A percentile compares a stretch with the other conserved stretches of the same genome.
These are phyloP conservation scores for Nerophis lumbriciformis DNA, from an alignment of 2,113 vertebrate species.

Conservation along the genomic window DNA sequence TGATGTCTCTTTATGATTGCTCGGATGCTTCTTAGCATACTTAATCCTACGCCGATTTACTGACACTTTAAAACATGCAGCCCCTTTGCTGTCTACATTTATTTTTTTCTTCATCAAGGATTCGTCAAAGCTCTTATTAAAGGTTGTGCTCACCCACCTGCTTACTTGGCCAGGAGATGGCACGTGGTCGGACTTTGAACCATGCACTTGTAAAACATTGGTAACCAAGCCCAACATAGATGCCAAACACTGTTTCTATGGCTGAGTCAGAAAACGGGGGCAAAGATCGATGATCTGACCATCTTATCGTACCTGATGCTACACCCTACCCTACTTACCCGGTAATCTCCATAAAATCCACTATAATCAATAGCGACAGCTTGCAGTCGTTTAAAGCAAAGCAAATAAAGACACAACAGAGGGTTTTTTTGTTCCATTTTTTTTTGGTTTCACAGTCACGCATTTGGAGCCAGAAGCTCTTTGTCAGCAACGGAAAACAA, in stretches of 20 bases:
- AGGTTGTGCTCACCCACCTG: neutral
- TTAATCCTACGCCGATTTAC: neutral
- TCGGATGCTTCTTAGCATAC: neutral
- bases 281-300: constrained; percentile 27
- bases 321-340: neutral
- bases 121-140: constrained; percentile 16
- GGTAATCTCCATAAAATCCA: no score
- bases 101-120: constrained; percentile 19
- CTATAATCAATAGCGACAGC: constrained; percentile 2
- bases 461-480: constrained; percentile 19
- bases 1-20: no score
- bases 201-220: constrained; percentile 8
- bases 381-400: constrained; percentile 26
- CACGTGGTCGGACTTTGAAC: constrained; percentile 39
- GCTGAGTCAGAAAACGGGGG: constrained; percentile 3
- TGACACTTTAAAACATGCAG: constrained; percentile 12
- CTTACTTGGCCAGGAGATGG: neutral
- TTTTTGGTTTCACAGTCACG: neutral
- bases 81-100: constrained; percentile 22
- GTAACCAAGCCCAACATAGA: constrained; percentile 23
- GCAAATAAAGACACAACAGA: constrained; percentile 16
- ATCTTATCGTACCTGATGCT: constrained; percentile 39
- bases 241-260: constrained; percentile 2
- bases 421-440: constrained; percentile 15
- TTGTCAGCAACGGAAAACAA: constrained; percentile 36